A percentile compares a stretch with the other conserved stretches of the same genome.
phyloP scores from a whole-genome alignment of 37 sponge, comb jelly and placozoan genomes.

The Geodia barretti region DNA sequence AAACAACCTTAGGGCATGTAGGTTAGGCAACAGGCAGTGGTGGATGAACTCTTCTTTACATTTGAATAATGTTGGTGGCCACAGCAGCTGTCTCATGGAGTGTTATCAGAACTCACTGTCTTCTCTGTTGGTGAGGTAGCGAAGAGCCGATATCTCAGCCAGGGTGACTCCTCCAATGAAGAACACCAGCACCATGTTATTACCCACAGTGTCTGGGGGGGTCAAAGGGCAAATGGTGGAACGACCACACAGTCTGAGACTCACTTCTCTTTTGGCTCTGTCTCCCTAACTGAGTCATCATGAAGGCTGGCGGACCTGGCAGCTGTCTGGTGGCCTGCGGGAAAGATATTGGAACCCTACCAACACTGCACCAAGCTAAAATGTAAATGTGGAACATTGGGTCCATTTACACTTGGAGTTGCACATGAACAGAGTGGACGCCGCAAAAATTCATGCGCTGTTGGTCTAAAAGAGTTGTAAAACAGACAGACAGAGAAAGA shows the following conservation, averaged over 20 bases:
- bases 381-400: constrained; percentile 21
- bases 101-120: constrained; percentile 72
- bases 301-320: constrained; percentile 17
- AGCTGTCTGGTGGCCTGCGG: not conserved
- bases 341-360: constrained; percentile 27
- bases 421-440: too few relatives aligned
- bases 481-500: not conserved
- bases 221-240: not conserved
- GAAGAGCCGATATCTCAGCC: constrained; percentile 94
- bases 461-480: too few relatives aligned
- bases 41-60: too few relatives aligned
- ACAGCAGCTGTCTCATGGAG: too few relatives aligned
- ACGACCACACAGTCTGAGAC: not conserved
- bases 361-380: constrained; percentile 2
- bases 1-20: too few relatives aligned
- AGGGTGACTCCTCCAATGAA: constrained; percentile 96
- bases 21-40: too few relatives aligned
- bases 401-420: too few relatives aligned
- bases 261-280: constrained; percentile 47
- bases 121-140: constrained; percentile 84
- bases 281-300: constrained; percentile 15
- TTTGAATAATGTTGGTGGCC: too few relatives aligned
- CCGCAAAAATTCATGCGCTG: too few relatives aligned
- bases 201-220: constrained; percentile 54
- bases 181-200: constrained; percentile 79